Percentiles rank a stretch among this genome's conserved stretches.
Evolutionary conservation across 1,140 invertebrate genomes (phyloP).

Genomic region (Macrobrachium nipponense): DNA sequence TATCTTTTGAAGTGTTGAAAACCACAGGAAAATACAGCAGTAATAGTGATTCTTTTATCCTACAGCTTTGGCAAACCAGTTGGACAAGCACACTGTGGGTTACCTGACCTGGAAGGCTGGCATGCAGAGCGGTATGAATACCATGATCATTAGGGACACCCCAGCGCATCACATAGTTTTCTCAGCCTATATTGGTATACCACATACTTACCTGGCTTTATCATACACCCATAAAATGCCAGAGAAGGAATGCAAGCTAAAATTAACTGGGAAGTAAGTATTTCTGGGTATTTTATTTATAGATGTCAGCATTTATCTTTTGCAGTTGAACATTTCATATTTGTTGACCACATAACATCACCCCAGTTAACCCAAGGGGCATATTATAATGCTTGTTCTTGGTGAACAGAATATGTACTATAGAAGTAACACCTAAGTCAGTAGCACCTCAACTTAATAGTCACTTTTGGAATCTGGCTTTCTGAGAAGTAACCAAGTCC

Average conservation of each 20-base stretch:
- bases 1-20: no score
- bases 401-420: no score
- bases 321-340: no score
- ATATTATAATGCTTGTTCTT: no score
- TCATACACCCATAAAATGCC: conserved; percentile 73
- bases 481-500: no score
- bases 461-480: no score
- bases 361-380: no score
- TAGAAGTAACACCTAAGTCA: no score
- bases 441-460: no score
- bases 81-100: conserved; percentile 87
- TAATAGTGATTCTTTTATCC: neutral
- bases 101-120: conserved; percentile 87
- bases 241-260: conserved; percentile 81
- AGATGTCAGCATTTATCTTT: neutral
- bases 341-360: no score
- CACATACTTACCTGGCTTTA: conserved; percentile 81
- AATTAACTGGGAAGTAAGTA: conserved; percentile 81
- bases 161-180: conserved; percentile 76
- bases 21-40: no score
- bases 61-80: conserved; percentile 82
- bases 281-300: neutral
- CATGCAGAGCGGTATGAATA: conserved; percentile 80
- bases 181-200: conserved; percentile 83
- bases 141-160: conserved; percentile 81